A percentile compares a stretch with the other conserved stretches of the same genome.
phyloP scores from a whole-genome alignment of 92 coral and sea anemone species.

The Umimayanthus kanabou region DNA sequence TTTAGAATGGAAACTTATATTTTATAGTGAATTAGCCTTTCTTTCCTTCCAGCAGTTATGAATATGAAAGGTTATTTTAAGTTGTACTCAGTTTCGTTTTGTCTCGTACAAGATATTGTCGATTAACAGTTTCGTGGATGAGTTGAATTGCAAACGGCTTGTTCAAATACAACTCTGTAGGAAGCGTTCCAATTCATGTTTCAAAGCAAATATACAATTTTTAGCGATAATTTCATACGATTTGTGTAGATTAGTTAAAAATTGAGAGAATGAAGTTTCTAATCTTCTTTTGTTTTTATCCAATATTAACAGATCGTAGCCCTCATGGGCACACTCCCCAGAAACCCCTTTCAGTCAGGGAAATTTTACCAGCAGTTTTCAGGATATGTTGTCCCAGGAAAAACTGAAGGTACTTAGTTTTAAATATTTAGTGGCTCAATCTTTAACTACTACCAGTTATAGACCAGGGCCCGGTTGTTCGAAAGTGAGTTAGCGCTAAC shows the following conservation, averaged over 20 bases:
- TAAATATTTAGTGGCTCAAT: no score
- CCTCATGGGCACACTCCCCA: conserved; percentile 82
- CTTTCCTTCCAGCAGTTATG: no score
- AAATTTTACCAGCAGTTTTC: conserved; percentile 72
- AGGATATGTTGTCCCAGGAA: conserved; percentile 57
- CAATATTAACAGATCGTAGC: conserved; percentile 63
- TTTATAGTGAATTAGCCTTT: no score
- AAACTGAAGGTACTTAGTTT: conserved; percentile 21
- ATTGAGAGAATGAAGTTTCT: neutral
- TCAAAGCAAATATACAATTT: neutral
- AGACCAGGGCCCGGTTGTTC: no score
- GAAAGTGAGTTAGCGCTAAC: no score
- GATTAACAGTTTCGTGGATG: no score
- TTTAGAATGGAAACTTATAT: no score
- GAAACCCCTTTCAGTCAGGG: conserved; percentile 83
- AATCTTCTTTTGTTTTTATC: neutral
- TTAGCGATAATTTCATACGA: neutral
- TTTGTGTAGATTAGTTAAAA: neutral
- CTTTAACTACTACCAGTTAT: no score
- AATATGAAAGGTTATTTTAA: no score
- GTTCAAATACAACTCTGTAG: neutral
- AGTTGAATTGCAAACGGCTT: neutral
- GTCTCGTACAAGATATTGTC: neutral
- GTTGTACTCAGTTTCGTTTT: no score
- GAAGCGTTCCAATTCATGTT: neutral